Percentiles rank a stretch among this genome's conserved stretches.
phyloP scores from a whole-genome alignment of 2,888 invertebrate genomes.

The Strigamia crassipes region DNA sequence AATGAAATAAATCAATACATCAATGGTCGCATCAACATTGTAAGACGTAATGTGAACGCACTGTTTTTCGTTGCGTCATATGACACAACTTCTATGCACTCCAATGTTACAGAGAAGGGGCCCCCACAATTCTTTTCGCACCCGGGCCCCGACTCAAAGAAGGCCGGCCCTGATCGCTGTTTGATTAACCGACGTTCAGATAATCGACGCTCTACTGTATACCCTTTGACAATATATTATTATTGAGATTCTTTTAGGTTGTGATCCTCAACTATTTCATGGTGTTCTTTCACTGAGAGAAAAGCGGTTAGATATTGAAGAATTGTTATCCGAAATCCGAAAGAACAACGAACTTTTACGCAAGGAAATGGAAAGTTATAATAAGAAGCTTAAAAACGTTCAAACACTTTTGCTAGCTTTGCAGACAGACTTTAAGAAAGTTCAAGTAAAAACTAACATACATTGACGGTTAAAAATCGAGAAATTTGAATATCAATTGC shows the following conservation, averaged over 20 bases:
- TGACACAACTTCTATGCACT: too few species aligned
- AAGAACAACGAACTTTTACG: neutral
- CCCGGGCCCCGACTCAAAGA: too few species aligned
- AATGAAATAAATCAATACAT: too few species aligned
- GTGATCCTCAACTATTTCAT: neutral
- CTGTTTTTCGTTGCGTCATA: too few species aligned
- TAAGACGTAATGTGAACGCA: too few species aligned
- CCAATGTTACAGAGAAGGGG: too few species aligned
- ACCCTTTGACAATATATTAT: too few species aligned
- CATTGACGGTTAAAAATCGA: neutral
- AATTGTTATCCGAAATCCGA: slow-evolving; percentile 6
- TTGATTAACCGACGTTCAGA: too few species aligned
- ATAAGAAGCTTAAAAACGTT: slow-evolving; percentile 15
- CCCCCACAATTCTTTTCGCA: too few species aligned
- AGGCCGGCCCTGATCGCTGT: too few species aligned
- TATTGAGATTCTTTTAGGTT: slow-evolving; percentile 1
- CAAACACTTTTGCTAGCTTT: neutral
- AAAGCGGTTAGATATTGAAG: slow-evolving; percentile 39
- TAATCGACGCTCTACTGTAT: too few species aligned
- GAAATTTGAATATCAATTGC: neutral
- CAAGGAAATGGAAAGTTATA: slow-evolving; percentile 15
- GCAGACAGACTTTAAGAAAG: slow-evolving; percentile 41
- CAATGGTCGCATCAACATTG: too few species aligned
- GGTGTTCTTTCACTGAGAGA: neutral
- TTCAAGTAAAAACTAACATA: neutral